phyloP scores from a whole-genome alignment of 2,113 vertebrate genomes.

The Bagarius yarrelli region DNA sequence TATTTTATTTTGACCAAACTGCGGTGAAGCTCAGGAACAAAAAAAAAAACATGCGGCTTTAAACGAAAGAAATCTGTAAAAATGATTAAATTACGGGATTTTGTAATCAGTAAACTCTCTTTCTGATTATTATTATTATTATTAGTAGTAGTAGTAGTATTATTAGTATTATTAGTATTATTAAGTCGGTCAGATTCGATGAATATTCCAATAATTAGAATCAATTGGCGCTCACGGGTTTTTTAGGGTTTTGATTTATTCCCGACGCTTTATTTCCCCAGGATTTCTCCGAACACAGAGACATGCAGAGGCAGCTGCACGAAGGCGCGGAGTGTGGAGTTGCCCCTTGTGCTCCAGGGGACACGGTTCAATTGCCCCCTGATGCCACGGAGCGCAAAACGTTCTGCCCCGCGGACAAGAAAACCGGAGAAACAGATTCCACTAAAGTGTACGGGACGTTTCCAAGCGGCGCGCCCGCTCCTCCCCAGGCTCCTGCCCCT shows the following conservation, averaged over 20 bases:
- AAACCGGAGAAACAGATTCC: constrained; percentile 74
- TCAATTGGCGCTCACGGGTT: neutral
- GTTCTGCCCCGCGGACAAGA: constrained; percentile 70
- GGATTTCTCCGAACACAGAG: constrained; percentile 80
- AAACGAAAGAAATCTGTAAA: neutral
- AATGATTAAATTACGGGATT: neutral
- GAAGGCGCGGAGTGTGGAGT: constrained; percentile 66
- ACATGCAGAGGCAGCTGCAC: constrained; percentile 78
- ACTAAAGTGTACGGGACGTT: constrained; percentile 82
- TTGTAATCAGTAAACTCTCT: neutral
- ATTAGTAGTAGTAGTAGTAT: neutral
- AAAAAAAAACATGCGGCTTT: neutral
- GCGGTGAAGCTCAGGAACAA: neutral
- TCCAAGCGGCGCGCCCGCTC: constrained; percentile 68
- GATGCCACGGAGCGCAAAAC: constrained; percentile 73
- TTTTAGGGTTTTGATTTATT: neutral
- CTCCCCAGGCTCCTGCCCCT: constrained; percentile 62
- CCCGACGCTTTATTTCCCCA: constrained; percentile 61
- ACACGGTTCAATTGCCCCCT: constrained; percentile 23
- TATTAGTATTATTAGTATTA: too few species aligned
- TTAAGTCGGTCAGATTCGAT: too few species aligned
- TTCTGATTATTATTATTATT: neutral
- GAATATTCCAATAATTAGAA: too few species aligned
- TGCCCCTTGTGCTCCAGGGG: constrained; percentile 11
- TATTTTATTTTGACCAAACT: neutral